phyloP scores from a whole-genome alignment of 2,113 vertebrate genomes.

The Odontesthes bonariensis region DNA sequence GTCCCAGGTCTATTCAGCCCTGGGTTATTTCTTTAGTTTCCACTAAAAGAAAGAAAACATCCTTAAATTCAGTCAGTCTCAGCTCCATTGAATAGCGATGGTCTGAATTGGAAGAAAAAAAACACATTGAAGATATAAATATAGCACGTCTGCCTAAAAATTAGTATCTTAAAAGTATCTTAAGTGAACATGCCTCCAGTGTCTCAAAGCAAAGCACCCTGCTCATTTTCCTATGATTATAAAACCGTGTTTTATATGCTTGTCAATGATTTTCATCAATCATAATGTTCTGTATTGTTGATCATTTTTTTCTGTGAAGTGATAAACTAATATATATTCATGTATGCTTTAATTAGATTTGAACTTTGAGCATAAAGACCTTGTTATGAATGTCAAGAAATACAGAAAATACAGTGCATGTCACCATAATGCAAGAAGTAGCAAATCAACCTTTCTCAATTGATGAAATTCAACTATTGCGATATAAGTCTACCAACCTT shows the following conservation, averaged over 20 bases:
- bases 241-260: no score
- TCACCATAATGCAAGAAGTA: background rate
- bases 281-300: no score
- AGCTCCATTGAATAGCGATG: background rate
- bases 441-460: background rate
- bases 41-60: background rate
- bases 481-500: constrained; percentile 82
- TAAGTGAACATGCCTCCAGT: no score
- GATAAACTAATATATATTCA: no score
- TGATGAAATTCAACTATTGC: background rate
- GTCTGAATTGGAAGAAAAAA: no score
- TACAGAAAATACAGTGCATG: background rate
- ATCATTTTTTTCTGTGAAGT: no score
- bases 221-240: no score
- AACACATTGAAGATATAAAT: background rate
- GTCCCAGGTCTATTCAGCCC: background rate
- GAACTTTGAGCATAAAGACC: background rate
- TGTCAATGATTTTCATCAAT: no score
- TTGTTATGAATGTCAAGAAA: background rate
- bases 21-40: background rate
- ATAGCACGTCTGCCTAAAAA: background rate
- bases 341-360: no score
- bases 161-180: no score
- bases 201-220: no score
- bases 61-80: background rate